Base-by-base conservation (phyloP, 2,113 vertebrate species). In the Felis chaus region DNA sequence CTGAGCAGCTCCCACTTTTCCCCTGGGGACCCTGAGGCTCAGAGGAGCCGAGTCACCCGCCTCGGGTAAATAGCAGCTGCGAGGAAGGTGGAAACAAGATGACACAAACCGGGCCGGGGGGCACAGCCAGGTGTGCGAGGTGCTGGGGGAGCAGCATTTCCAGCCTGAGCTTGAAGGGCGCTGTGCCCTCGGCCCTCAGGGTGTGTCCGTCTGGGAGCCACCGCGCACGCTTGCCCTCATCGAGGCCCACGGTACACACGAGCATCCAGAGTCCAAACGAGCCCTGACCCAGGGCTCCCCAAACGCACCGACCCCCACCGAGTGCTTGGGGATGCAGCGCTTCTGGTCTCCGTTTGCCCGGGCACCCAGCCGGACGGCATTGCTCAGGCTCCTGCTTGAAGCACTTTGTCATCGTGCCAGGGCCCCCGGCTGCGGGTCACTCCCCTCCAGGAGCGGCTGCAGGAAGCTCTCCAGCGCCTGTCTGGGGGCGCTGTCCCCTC, bases 381-480 rank as follows among this genome's bases (percentile, higher is more conserved):
- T 1, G 18, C 9, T 69, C 10, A 16, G 45, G 25, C 55, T 65
- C 36, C 15, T 2, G 41, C n/a, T 53, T 29, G 33, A 68, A 73
- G 39, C 39, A 4, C 39, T 74, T 48, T 29, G 86, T 31, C 3
- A 0, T 27, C 11, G 6, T 27, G 53, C 55, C 29, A 21, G 65
- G 74, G 57, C 14, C 31, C 19, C 76, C 25, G 50, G 21, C 12
- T 12, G 53, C 19, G 63, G 79, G 53, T 4, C 11, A 0, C 4
- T 50, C 71, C 39, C 33, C 5, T 0, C 2, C 2, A 4, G 25
- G 29, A 23, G 21, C 4, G 15, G 48, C n/a, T 3, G 0, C 1
- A 9, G 0, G 7, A 13, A 29, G 31, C 31, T 45, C 80, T 27
- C 68, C 57, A 3, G 0, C 1, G 1, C 31, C 15, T 3, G 15